phyloP scores from a whole-genome alignment of 1,140 invertebrate species.

The Eufriesea mexicana region DNA sequence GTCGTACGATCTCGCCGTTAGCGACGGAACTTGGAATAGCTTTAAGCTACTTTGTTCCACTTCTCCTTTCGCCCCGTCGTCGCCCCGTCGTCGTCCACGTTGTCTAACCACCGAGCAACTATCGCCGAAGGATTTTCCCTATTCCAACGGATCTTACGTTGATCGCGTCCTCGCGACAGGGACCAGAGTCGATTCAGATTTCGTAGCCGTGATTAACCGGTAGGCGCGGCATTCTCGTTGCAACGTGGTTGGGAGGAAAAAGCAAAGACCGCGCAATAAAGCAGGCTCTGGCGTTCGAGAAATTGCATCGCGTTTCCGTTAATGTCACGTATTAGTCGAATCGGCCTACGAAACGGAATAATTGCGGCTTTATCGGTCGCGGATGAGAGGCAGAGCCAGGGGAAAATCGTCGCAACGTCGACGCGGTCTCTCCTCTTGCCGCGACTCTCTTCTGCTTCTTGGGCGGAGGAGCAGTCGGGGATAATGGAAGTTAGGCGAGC shows the following conservation, averaged over 20 bases:
- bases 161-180: too few species aligned
- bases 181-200: slow-evolving; percentile 9
- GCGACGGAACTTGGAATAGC: not conserved
- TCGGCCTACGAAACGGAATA: slow-evolving; percentile 53
- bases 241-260: not conserved
- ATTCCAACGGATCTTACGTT: too few species aligned
- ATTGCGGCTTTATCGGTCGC: slow-evolving; percentile 41
- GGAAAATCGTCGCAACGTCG: not conserved
- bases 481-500: slow-evolving; percentile 29
- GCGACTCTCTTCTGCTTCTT: not conserved
- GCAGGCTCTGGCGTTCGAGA: slow-evolving; percentile 24
- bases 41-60: not conserved
- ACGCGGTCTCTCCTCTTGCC: not conserved
- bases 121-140: too few species aligned
- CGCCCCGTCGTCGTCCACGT: not conserved
- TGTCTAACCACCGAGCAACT: too few species aligned
- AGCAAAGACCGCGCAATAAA: not conserved
- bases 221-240: not conserved
- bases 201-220: not conserved
- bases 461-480: not conserved
- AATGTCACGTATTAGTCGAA: slow-evolving; percentile 59
- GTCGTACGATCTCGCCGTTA: not conserved
- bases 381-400: not conserved
- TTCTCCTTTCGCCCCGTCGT: not conserved
- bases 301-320: slow-evolving; percentile 57